Percentiles rank a stretch among this genome's conserved stretches.
Conservation (phyloP, 2,113 vertebrate species). For the Malurus melanocephalus region DNA sequence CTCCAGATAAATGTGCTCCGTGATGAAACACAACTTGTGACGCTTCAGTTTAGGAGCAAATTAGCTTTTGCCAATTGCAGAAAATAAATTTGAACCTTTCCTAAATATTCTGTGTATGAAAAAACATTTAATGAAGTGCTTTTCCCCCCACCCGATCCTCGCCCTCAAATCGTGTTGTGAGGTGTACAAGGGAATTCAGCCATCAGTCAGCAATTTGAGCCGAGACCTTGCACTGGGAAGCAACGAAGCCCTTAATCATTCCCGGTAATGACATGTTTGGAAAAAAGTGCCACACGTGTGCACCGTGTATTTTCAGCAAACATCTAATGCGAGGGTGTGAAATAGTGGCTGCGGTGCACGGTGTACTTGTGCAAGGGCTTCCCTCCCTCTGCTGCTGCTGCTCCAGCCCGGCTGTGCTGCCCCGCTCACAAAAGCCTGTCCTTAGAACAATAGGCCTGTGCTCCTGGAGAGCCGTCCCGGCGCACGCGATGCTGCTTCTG, state of each 20-base stretch:
- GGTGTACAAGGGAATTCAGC: slow-evolving; percentile 15
- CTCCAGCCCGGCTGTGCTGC: slow-evolving; percentile 23
- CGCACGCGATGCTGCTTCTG: neutral
- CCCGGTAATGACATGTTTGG: slow-evolving; percentile 13
- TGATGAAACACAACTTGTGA: neutral
- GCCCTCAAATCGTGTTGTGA: neutral
- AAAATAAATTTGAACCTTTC: slow-evolving; percentile 30
- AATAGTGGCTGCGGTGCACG: neutral
- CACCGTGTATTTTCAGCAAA: neutral
- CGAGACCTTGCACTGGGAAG: slow-evolving; percentile 35
- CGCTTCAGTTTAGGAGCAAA: slow-evolving; percentile 1
- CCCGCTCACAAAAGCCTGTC: slow-evolving; percentile 33
- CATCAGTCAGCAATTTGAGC: neutral
- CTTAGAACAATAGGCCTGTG: slow-evolving; percentile 22
- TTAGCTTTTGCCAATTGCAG: slow-evolving; percentile 34
- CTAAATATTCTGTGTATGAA: neutral
- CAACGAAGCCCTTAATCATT: slow-evolving; percentile 53
- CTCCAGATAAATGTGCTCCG: neutral
- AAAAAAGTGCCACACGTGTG: neutral
- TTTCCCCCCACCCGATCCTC: neutral
- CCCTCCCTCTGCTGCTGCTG: neutral
- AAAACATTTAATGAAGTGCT: neutral
- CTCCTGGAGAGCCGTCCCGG: neutral
- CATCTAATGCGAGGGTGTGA: neutral
- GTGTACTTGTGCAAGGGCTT: neutral